Percentiles rank a stretch among this genome's conserved stretches.
These are phyloP conservation scores for Saxidomus purpurata DNA, from an alignment of 1,140 invertebrate genomes.

Conservation along the genomic window DNA sequence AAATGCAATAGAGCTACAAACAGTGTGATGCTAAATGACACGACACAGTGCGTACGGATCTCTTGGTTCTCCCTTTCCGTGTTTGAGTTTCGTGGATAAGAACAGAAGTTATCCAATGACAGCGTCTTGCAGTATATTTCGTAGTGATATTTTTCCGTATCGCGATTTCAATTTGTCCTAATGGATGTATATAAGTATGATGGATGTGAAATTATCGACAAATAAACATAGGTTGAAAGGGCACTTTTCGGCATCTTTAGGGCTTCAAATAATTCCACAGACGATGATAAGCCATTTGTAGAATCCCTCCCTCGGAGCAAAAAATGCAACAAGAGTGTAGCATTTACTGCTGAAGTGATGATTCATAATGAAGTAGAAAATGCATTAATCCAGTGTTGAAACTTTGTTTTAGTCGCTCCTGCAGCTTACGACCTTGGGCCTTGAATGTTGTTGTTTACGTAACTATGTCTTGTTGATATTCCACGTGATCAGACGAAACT, in stretches of 20 bases:
- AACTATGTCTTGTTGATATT: too few species aligned
- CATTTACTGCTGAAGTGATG: too few species aligned
- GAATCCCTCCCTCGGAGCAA: background rate
- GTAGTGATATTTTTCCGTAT: background rate
- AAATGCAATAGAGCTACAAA: too few species aligned
- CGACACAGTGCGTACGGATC: too few species aligned
- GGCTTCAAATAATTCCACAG: constrained; percentile 24
- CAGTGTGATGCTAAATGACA: too few species aligned
- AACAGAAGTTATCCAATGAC: background rate
- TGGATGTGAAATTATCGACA: constrained; percentile 14
- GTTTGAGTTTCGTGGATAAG: background rate
- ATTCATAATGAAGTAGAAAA: too few species aligned
- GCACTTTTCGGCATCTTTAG: background rate
- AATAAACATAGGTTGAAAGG: background rate
- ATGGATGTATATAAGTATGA: constrained; percentile 40
- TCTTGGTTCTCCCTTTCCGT: background rate
- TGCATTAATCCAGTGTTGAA: too few species aligned
- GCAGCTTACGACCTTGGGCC: too few species aligned
- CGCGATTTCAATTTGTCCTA: constrained; percentile 20
- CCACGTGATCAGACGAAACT: too few species aligned
- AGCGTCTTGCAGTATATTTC: constrained; percentile 17
- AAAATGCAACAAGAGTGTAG: background rate
- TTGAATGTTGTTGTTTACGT: too few species aligned
- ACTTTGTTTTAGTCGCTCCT: too few species aligned
- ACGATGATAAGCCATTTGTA: constrained; percentile 15